These are phyloP conservation scores for Pantala flavescens DNA, from an alignment of 1,140 invertebrate species.

Conservation along the genomic window DNA sequence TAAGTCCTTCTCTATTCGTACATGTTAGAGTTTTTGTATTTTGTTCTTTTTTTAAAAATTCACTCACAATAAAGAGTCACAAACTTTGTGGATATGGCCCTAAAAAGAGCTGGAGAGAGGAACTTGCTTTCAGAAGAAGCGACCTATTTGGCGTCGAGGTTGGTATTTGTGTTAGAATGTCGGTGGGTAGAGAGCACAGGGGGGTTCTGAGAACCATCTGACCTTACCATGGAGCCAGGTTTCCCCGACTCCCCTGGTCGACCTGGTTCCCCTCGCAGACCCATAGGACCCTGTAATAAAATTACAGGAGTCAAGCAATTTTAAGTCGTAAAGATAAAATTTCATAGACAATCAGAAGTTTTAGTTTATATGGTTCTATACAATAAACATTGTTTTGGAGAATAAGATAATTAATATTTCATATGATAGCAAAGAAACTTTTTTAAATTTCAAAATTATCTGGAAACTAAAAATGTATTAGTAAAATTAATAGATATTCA, in stretches of 20 bases:
- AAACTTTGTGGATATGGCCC: constrained; percentile 8
- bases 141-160: constrained; percentile 6
- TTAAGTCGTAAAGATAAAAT: background rate
- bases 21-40: background rate
- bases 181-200: background rate
- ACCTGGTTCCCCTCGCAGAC: constrained; percentile 69
- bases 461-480: too few species aligned
- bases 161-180: constrained; percentile 9
- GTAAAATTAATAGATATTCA: too few species aligned
- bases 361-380: too few species aligned
- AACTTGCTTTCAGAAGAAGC: background rate
- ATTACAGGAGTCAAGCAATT: constrained; percentile 14
- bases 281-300: constrained; percentile 69
- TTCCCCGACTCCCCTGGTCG: constrained; percentile 63
- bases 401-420: too few species aligned
- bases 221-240: constrained; percentile 64
- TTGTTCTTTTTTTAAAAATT: constrained; percentile 11
- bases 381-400: too few species aligned
- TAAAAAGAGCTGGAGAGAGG: constrained; percentile 9
- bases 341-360: too few species aligned
- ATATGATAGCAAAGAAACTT: too few species aligned
- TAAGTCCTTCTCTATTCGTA: constrained; percentile 9
- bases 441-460: too few species aligned
- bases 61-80: background rate
- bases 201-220: constrained; percentile 24